A percentile compares a stretch with the other conserved stretches of the same genome.
phyloP scores from a whole-genome alignment of 2,797 vertebrate species.

The Neoniphon sammara region DNA sequence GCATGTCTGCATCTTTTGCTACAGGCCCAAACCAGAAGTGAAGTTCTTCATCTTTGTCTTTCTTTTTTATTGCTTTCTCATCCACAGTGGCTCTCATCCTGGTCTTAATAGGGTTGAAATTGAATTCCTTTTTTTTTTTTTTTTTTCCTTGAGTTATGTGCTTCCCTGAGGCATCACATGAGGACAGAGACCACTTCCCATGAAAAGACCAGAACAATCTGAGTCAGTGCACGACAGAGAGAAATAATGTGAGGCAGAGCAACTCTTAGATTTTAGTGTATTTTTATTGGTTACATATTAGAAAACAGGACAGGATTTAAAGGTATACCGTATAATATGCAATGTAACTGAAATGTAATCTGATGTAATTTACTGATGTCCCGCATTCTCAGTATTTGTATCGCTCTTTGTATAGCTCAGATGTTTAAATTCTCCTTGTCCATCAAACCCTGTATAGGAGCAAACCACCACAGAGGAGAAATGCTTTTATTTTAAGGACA shows the following conservation, averaged over 20 bases:
- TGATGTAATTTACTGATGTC: no score
- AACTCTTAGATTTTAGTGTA: background rate
- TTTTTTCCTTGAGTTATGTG: no score
- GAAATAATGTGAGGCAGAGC: background rate
- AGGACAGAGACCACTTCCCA: no score
- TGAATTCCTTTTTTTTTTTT: slow-evolving; percentile 8
- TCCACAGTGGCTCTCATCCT: background rate
- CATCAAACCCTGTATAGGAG: background rate
- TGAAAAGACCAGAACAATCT: background rate
- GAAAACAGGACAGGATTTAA: background rate
- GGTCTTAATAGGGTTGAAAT: slow-evolving; percentile 3
- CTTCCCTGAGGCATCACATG: background rate
- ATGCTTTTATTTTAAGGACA: background rate
- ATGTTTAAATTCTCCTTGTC: background rate
- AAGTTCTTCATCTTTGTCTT: background rate
- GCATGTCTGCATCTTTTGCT: background rate
- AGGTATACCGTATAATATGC: no score
- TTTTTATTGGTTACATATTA: background rate
- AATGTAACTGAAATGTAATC: no score
- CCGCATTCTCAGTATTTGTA: background rate
- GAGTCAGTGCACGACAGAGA: background rate
- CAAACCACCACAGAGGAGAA: background rate
- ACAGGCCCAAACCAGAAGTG: background rate
- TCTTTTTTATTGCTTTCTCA: background rate
- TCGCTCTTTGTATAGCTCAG: background rate